These are phyloP conservation scores for Dysidea cf. avara DNA, from an alignment of 37 sponge, comb jelly and placozoan genomes.

Conservation along the genomic window DNA sequence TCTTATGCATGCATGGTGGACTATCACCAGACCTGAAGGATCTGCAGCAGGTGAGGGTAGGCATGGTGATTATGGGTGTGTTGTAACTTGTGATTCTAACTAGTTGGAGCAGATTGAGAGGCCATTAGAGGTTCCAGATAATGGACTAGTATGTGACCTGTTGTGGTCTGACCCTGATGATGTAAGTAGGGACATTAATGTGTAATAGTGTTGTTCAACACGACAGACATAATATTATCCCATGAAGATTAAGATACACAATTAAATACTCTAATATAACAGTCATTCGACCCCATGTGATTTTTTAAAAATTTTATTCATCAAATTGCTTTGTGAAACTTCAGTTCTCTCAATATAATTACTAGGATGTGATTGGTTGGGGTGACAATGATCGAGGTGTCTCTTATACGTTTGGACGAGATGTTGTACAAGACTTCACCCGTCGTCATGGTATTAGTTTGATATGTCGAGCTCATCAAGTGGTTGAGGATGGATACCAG, in stretches of 20 bases:
- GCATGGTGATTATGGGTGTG: conserved; percentile 4
- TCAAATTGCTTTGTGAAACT: too few relatives aligned
- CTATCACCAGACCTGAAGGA: conserved; percentile 83
- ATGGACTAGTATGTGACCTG: conserved; percentile 86
- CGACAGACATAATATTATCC: too few relatives aligned
- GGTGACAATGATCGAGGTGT: conserved; percentile 97
- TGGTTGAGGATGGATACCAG: conserved; percentile 92
- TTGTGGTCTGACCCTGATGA: conserved; percentile 95
- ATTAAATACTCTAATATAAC: too few relatives aligned
- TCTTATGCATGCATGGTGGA: conserved; percentile 95
- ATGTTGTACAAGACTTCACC: conserved; percentile 78
- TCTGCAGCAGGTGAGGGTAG: conserved; percentile 54
- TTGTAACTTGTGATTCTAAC: neutral
- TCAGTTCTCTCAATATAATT: neutral
- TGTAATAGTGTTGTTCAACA: too few relatives aligned
- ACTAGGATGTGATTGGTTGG: conserved; percentile 89
- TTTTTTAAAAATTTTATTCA: too few relatives aligned
- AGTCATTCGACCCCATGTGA: too few relatives aligned
- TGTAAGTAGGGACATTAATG: conserved; percentile 50
- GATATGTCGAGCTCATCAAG: conserved; percentile 90
- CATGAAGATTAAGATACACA: too few relatives aligned
- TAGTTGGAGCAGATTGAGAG: conserved; percentile 71
- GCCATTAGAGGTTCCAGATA: conserved; percentile 83
- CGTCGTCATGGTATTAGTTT: conserved; percentile 69
- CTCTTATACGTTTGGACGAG: conserved; percentile 90